A percentile compares a stretch with the other conserved stretches of the same genome.
phyloP scores from a whole-genome alignment of 2,797 vertebrate species.

The Jordanella pulchra region DNA sequence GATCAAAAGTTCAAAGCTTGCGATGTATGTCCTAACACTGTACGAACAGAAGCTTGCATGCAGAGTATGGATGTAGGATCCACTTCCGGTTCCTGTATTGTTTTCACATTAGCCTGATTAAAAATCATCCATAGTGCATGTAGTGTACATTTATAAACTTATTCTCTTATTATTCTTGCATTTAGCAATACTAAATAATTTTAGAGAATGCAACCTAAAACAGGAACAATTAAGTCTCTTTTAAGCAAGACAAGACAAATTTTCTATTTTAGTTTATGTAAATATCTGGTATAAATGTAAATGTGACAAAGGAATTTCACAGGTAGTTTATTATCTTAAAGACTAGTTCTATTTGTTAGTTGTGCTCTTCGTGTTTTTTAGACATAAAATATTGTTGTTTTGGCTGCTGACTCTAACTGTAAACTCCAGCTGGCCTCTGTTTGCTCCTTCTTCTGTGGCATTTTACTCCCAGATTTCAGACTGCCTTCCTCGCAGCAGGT shows the following conservation, averaged over 20 bases:
- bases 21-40: too few species aligned
- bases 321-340: neutral
- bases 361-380: neutral
- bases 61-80: too few species aligned
- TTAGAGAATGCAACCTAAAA: neutral
- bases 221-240: too few species aligned
- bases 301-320: neutral
- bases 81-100: too few species aligned
- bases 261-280: neutral
- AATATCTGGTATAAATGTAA: neutral
- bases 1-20: too few species aligned
- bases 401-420: constrained; percentile 12
- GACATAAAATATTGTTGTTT: neutral
- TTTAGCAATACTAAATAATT: neutral
- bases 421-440: constrained; percentile 45
- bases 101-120: too few species aligned
- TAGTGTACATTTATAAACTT: neutral
- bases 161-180: neutral
- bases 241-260: too few species aligned
- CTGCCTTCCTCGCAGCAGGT: constrained; percentile 58
- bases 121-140: too few species aligned
- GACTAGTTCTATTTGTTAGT: constrained; percentile 1
- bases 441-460: constrained; percentile 34
- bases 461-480: constrained; percentile 60
- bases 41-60: too few species aligned